Evolutionary conservation across 2,888 invertebrate genomes (phyloP).

Genomic region (Drosophila putrida): DNA sequence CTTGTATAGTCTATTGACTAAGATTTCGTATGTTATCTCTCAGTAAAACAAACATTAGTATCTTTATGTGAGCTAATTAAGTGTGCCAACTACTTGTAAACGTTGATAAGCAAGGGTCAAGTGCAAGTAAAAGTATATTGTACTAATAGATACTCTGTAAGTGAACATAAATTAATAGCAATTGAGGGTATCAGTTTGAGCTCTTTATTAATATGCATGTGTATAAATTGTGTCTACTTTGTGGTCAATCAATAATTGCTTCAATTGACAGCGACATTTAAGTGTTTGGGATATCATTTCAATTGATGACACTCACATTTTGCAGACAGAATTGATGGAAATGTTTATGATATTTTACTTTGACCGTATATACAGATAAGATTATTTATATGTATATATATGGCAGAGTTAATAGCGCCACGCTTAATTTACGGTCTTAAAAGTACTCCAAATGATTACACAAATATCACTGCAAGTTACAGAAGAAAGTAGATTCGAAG

Average conservation of each 20-base stretch:
- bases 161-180: not conserved
- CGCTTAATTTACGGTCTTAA: constrained; percentile 34
- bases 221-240: constrained; percentile 10
- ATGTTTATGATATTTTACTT: not conserved
- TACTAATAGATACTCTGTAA: not conserved
- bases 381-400: not conserved
- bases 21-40: constrained; percentile 31
- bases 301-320: constrained; percentile 36
- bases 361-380: not conserved
- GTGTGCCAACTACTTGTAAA: constrained; percentile 19
- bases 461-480: constrained; percentile 26
- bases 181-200: not conserved
- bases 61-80: constrained; percentile 28
- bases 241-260: constrained; percentile 39
- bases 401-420: constrained; percentile 18
- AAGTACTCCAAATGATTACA: constrained; percentile 35
- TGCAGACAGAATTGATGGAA: constrained; percentile 10
- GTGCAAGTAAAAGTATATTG: not conserved
- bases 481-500: constrained; percentile 12
- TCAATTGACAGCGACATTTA: constrained; percentile 52
- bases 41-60: constrained; percentile 32
- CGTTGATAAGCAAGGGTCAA: constrained; percentile 37
- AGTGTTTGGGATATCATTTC: constrained; percentile 34
- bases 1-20: constrained; percentile 17
- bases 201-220: constrained; percentile 17